Conservation (phyloP, 1,140 invertebrate genomes). For the Brachionus angularis region DNA sequence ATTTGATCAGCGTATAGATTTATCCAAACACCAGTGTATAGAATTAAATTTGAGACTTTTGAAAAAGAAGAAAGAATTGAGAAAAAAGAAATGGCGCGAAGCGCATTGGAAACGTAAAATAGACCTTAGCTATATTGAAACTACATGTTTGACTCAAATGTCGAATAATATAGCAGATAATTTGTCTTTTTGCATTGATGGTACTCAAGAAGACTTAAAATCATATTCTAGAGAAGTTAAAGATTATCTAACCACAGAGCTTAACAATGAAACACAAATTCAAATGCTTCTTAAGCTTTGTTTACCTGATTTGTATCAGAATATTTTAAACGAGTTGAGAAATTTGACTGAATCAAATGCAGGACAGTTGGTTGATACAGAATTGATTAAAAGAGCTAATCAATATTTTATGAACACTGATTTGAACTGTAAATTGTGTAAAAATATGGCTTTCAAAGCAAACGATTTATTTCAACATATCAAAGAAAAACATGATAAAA, state of each 20-base stretch:
- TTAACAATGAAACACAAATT: constrained; percentile 2
- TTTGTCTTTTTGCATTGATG: constrained; percentile 64
- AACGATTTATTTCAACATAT: not conserved
- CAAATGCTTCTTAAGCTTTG: constrained; percentile 35
- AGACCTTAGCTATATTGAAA: constrained; percentile 52
- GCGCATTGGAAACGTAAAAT: constrained; percentile 46
- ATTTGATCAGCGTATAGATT: constrained; percentile 33
- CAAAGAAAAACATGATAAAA: not conserved
- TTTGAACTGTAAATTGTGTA: not conserved
- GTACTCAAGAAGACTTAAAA: constrained; percentile 59
- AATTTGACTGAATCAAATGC: constrained; percentile 7
- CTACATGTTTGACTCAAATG: constrained; percentile 63
- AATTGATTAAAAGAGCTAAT: not conserved
- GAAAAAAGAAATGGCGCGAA: constrained; percentile 45
- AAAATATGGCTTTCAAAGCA: not conserved
- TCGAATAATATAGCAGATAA: constrained; percentile 66
- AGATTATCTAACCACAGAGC: constrained; percentile 22
- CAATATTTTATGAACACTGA: not conserved
- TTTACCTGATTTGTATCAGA: not conserved
- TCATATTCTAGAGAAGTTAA: constrained; percentile 39
- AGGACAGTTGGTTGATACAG: not conserved
- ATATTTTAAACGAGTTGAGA: not conserved
- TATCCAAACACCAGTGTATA: constrained; percentile 35
- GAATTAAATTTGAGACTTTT: constrained; percentile 26
- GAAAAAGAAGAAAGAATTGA: constrained; percentile 37